Evolutionary conservation across 2,113 vertebrate genomes (phyloP), one percentile per base, ranked within the genome.

Genomic region (Diglossa brunneiventris): DNA sequence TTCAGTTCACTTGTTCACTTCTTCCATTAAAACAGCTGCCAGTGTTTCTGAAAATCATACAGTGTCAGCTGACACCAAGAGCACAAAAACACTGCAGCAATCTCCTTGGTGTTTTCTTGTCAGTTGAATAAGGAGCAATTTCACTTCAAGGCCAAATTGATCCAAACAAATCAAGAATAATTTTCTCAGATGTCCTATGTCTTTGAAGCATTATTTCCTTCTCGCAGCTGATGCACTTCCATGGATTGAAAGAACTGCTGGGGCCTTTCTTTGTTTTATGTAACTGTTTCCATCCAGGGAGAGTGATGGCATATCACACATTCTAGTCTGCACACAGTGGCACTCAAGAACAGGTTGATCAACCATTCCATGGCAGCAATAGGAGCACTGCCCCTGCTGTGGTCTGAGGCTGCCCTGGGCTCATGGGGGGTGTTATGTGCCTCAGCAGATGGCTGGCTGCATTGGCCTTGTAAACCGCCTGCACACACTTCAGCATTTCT

Each of bases 391-490:
- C 11, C 46, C 35, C 49, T 72, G 39, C 70, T 37, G 14, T 19
- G 15, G 28, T 28, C 47, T 30, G 47, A 63, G 42, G n/a, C 35
- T 75, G 49, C 49, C 37, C 8, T 30, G 42, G 23, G 20, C 27
- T 68, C 58, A 14, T 0, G 0, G 0, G 6, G 0, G 0, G 8
- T 12, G 13, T 11, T 49, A 37, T 0, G 1, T 19, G 27, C 19
- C 46, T 78, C 30, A 56, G 70, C 7, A 56, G 27, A 46, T 9
- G 3, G 16, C 9, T 30, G 30, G 30, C 21, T 83, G 67, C 10
- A 8, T 8, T 37, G 70, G 39, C 39, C 35, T 30, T 75, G 14
- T 24, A 31, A 74, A 56, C 7, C 37, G 11, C 22, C 30, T 46
- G 28, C 22, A 70, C 46, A 31, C 50, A 49, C 55, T 66, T 39